Percentiles rank a stretch among this genome's conserved stretches.
phyloP scores from a whole-genome alignment of 2,797 vertebrate species.

The Nannoperca obscura region DNA sequence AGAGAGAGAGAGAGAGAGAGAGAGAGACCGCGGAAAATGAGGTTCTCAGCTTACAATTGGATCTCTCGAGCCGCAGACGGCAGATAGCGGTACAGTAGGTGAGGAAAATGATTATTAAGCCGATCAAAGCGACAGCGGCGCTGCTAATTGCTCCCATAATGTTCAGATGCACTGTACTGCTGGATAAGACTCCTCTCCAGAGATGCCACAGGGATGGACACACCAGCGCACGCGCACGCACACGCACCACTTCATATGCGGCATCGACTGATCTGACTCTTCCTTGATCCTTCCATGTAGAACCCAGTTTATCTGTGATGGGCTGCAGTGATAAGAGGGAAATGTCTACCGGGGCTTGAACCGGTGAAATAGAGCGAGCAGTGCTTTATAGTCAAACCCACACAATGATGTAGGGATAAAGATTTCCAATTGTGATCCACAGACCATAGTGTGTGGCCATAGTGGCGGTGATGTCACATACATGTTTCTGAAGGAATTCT shows the following conservation, averaged over 20 bases:
- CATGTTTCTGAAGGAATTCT: not conserved
- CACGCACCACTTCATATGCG: slow-evolving; percentile 36
- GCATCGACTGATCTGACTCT: slow-evolving; percentile 54
- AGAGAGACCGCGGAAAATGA: slow-evolving; percentile 41
- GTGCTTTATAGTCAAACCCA: slow-evolving; percentile 2
- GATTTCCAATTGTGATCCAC: no score
- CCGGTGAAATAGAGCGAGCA: not conserved
- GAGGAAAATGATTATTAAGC: slow-evolving; percentile 76
- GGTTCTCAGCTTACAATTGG: slow-evolving; percentile 54
- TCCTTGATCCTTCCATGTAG: slow-evolving; percentile 61
- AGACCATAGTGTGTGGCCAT: no score
- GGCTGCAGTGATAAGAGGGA: slow-evolving; percentile 40
- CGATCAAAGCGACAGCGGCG: slow-evolving; percentile 64
- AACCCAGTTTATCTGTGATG: slow-evolving; percentile 54
- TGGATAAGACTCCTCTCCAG: slow-evolving; percentile 53
- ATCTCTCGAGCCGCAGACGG: slow-evolving; percentile 57
- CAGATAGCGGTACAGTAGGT: slow-evolving; percentile 67
- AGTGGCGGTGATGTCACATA: no score
- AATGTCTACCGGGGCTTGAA: slow-evolving; percentile 20
- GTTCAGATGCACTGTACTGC: slow-evolving; percentile 54
- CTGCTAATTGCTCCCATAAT: slow-evolving; percentile 75
- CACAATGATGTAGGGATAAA: no score
- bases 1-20: slow-evolving; percentile 52
- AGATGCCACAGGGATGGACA: slow-evolving; percentile 46
- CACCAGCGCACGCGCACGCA: slow-evolving; percentile 3